Conservation (phyloP, 2,888 invertebrate genomes). For the Alloscopus bannaensis region DNA sequence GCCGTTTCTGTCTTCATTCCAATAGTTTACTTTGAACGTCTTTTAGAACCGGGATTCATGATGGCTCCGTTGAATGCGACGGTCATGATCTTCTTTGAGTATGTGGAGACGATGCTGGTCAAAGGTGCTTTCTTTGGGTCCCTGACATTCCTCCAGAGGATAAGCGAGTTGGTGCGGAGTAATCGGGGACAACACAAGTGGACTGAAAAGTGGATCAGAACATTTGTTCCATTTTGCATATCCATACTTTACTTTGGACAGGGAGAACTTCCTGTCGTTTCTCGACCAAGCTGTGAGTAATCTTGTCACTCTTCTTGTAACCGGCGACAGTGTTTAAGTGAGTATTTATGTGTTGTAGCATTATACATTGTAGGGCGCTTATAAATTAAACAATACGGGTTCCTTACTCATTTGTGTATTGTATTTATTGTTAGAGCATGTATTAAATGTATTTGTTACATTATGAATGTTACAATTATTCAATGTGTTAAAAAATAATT, state of each 20-base stretch:
- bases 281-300: background rate
- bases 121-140: background rate
- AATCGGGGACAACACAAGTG: too few relatives aligned
- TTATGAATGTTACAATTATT: too few relatives aligned
- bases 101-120: background rate
- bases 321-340: too few relatives aligned
- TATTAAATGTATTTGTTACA: too few relatives aligned
- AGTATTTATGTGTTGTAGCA: too few relatives aligned
- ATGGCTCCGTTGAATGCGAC: background rate
- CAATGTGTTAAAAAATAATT: too few relatives aligned
- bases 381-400: too few relatives aligned
- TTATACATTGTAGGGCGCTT: too few relatives aligned
- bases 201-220: too few relatives aligned
- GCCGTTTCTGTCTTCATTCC: background rate
- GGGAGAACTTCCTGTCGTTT: background rate
- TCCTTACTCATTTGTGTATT: too few relatives aligned
- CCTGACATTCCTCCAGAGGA: background rate
- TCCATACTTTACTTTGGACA: background rate
- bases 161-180: background rate
- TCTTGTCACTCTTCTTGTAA: background rate
- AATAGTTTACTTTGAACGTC: background rate
- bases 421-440: too few relatives aligned
- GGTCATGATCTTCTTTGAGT: background rate
- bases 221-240: background rate
- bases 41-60: constrained; percentile 5